Conservation (phyloP, 2,797 vertebrate genomes). For the Hippopotamyrus pictus region DNA sequence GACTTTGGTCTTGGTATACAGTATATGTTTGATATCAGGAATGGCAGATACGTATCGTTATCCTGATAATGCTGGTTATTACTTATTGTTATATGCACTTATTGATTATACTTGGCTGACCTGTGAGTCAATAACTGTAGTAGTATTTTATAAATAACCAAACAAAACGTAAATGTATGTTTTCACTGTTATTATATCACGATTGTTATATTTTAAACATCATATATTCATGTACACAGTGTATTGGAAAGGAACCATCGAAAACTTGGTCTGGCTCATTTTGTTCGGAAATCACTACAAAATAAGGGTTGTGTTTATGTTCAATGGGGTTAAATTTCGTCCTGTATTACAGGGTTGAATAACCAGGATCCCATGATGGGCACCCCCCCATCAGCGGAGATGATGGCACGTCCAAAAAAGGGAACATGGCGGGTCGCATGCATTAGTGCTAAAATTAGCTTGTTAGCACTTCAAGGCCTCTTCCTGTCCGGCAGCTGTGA, state of each 20-base stretch:
- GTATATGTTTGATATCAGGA: background rate
- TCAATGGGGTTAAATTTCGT: background rate
- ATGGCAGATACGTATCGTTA: background rate
- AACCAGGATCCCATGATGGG: background rate
- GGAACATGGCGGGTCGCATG: background rate
- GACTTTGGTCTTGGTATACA: background rate
- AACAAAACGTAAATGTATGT: background rate
- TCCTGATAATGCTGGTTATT: background rate
- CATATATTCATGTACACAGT: background rate
- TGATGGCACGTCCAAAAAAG: slow-evolving; percentile 9
- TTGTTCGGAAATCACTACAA: background rate
- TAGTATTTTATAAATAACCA: background rate
- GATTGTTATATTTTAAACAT: background rate
- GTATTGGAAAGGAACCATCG: background rate
- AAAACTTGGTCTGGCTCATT: background rate
- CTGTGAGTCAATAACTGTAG: background rate
- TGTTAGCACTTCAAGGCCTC: slow-evolving; percentile 4
- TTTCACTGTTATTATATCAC: background rate
- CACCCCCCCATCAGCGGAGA: background rate
- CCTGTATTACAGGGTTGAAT: background rate
- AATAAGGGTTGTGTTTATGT: background rate
- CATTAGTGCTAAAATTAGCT: slow-evolving; percentile 1
- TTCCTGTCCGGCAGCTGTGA: slow-evolving; percentile 13
- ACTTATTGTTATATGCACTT: background rate
- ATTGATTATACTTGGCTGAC: background rate